Conservation (phyloP, 2,888 invertebrate genomes). For the Dendrolimus pini region DNA sequence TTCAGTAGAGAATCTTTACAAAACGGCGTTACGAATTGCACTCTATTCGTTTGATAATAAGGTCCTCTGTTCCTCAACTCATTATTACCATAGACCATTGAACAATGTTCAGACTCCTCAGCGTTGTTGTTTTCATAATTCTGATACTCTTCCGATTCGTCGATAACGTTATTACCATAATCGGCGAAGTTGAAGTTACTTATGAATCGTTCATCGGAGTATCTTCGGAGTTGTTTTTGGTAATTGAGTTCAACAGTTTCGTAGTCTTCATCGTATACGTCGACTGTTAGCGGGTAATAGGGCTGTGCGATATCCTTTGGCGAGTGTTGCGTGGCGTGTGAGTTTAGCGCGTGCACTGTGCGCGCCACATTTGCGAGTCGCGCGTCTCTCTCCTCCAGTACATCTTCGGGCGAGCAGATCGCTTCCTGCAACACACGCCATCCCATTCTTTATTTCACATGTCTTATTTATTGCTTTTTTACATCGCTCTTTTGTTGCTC, state of each 20-base stretch:
- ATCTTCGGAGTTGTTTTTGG: constrained; percentile 38
- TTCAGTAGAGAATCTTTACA: constrained; percentile 47
- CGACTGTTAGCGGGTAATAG: constrained; percentile 23
- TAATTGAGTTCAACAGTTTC: constrained; percentile 48
- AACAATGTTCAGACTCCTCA: constrained; percentile 35
- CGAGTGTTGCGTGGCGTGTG: constrained; percentile 41
- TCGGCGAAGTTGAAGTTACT: constrained; percentile 41
- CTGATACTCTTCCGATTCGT: constrained; percentile 59
- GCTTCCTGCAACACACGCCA: constrained; percentile 82
- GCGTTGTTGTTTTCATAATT: constrained; percentile 51
- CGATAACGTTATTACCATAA: constrained; percentile 42
- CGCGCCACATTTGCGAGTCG: constrained; percentile 25
- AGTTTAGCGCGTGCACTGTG: constrained; percentile 50
- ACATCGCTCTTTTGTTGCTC: constrained; percentile 24
- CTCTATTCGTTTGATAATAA: constrained; percentile 54
- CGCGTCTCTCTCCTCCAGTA: constrained; percentile 56
- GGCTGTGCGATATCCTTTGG: constrained; percentile 65
- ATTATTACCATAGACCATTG: constrained; percentile 41
- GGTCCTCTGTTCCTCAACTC: constrained; percentile 67
- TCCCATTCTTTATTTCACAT: constrained; percentile 52
- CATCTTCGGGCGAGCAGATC: constrained; percentile 79
- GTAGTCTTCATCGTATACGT: constrained; percentile 21
- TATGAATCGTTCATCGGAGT: constrained; percentile 51
- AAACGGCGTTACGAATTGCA: constrained; percentile 64
- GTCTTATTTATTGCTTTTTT: constrained; percentile 14